Percentiles rank a stretch among this genome's conserved stretches.
Evolutionary conservation across 2,113 vertebrate species (phyloP).

Genomic region (Oryzias celebensis): DNA sequence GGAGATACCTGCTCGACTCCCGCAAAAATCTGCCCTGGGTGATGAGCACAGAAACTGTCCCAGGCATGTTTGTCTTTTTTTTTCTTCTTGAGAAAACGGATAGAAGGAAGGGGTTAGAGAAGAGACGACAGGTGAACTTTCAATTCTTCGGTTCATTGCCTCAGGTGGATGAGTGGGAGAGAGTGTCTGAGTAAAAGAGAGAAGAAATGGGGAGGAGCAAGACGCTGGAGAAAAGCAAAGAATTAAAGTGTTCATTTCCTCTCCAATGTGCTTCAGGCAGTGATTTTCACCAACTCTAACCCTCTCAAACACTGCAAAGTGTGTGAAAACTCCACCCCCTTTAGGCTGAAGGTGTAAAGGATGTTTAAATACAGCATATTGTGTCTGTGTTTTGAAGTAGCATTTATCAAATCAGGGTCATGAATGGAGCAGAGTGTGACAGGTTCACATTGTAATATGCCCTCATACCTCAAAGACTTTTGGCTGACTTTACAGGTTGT

Average conservation of each 20-base stretch:
- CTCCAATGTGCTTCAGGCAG: constrained; percentile 66
- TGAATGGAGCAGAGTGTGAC: no score
- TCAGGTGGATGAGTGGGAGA: constrained; percentile 50
- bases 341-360: constrained; percentile 16
- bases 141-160: constrained; percentile 65
- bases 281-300: constrained; percentile 66
- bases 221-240: constrained; percentile 48
- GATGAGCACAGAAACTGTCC: constrained; percentile 54
- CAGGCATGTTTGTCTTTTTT: constrained; percentile 40
- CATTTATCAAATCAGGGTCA: background rate
- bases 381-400: background rate
- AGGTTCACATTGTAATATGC: no score
- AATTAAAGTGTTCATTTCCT: constrained; percentile 73
- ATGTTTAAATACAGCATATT: constrained; percentile 19
- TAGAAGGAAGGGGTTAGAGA: constrained; percentile 47
- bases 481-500: no score
- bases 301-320: constrained; percentile 66
- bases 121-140: constrained; percentile 67
- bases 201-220: constrained; percentile 8
- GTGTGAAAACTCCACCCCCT: constrained; percentile 80
- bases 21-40: constrained; percentile 43
- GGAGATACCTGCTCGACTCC: constrained; percentile 43
- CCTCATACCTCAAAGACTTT: no score
- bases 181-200: constrained; percentile 27
- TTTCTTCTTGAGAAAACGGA: constrained; percentile 35